Base-by-base conservation (phyloP, 1,140 invertebrate species). In the Asobara japonica region DNA sequence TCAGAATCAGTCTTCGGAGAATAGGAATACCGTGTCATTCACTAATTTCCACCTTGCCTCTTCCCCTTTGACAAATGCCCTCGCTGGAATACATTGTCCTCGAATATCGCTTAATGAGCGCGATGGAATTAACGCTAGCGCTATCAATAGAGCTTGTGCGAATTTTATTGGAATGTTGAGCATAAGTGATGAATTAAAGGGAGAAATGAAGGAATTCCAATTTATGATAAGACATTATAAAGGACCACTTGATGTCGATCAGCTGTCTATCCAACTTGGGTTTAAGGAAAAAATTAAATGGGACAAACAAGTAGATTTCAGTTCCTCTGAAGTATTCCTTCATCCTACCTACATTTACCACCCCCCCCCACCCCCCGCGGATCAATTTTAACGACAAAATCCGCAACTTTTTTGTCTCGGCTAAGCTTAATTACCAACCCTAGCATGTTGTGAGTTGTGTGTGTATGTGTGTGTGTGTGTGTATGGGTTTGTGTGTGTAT, bases 311-410 rank as follows among this genome's bases (percentile, higher is more conserved):
- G n/a, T n/a, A n/a, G n/a, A n/a, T n/a, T n/a, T n/a, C n/a, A n/a
- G n/a, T n/a, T n/a, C n/a, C n/a, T n/a, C n/a, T n/a, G n/a, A n/a
- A n/a, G n/a, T n/a, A n/a, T n/a, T n/a, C n/a, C n/a, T n/a, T n/a
- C n/a, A n/a, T n/a, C n/a, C n/a, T n/a, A n/a, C n/a, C n/a, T n/a
- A n/a, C n/a, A n/a, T n/a, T n/a, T n/a, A n/a, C n/a, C n/a, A n/a
- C n/a, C n/a, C n/a, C 72, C 65, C 48, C 69, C 60, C 72, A 72
- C 69, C 56, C 64, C 60, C 30, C 7, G 22, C 67, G 62, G 69
- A 71, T 72, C 66, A 72, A 72, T 75, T 72, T 70, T 31, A 45
- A 33, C 48, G 70, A 72, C 69, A 75, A 72, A 75, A 51, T 66
- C 66, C 66, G 66, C 70, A 72, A n/a, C n/a, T n/a, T n/a, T n/a